Conservation (phyloP, 1,140 invertebrate genomes). For the Paracyclopina nana region DNA sequence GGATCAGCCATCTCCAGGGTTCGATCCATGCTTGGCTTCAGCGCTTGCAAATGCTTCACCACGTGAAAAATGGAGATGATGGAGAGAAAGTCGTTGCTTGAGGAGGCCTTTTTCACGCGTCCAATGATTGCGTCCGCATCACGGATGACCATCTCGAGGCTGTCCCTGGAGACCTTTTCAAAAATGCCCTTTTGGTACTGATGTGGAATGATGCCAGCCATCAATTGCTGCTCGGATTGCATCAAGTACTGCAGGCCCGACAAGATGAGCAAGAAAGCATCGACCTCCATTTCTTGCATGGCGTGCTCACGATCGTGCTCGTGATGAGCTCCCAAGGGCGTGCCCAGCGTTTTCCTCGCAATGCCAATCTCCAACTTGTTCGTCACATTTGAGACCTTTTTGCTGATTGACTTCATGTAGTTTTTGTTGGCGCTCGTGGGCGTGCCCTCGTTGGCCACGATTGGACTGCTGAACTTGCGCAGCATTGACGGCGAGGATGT, state of each 20-base stretch:
- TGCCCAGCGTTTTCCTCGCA: neutral
- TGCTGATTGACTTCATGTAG: no score
- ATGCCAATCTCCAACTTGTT: neutral
- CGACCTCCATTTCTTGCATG: constrained; percentile 60
- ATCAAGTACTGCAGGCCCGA: constrained; percentile 68
- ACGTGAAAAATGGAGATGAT: constrained; percentile 10
- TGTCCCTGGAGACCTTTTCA: constrained; percentile 57
- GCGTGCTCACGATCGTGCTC: constrained; percentile 38
- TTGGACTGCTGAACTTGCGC: neutral
- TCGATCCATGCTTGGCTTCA: constrained; percentile 10
- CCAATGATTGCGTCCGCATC: constrained; percentile 10
- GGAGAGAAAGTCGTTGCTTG: constrained; percentile 9
- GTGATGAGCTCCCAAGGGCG: neutral
- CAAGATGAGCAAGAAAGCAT: constrained; percentile 62
- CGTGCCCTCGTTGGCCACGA: neutral
- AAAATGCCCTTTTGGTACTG: constrained; percentile 60
- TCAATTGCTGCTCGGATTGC: constrained; percentile 58
- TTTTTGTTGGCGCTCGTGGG: no score
- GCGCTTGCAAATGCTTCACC: neutral
- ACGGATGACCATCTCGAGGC: constrained; percentile 55
- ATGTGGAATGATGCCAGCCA: constrained; percentile 60
- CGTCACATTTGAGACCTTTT: constrained; percentile 8
- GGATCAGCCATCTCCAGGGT: constrained; percentile 8
- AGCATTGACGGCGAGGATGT: neutral
- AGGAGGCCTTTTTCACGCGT: constrained; percentile 8